Evolutionary conservation across 2,888 invertebrate species (phyloP), one percentile per base, ranked within the genome.

Genomic region (Eupithecia dodoneata): DNA sequence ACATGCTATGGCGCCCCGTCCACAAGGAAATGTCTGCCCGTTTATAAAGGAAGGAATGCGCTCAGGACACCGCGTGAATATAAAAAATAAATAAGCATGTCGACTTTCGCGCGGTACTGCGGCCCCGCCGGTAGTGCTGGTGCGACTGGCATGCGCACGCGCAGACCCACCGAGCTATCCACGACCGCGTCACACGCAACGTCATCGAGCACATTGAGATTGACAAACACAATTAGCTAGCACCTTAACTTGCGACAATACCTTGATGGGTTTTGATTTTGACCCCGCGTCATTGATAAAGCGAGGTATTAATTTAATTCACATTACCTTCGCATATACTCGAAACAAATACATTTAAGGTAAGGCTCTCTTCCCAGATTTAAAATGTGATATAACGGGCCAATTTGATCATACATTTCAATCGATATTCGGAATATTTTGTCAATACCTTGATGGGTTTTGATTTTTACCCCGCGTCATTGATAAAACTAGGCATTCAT

Each of bases 21-120:
- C 55, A 18, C 55, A 18, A 59, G 83, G 83, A 85, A 88, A 89
- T 88, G 88, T 88, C 85, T 85, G 85, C 80, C 83, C 86, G 79
- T 85, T 86, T 88, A 88, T 90, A 74, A 78, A 75, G 89, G 87
- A 87, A 89, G 88, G 88, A 88, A 85, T 83, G 88, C 83, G 85
- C 83, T 84, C 84, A 84, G 86, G 86, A 88, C 91, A 88, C 89
- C 83, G 83, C 82, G 85, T 89, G 93, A 94, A 93, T 93, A 92
- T 90, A 92, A 90, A 89, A 92, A 76, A 91, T 90, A 91, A 88
- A 88, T 85, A 84, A 89, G 86, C 88, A 86, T 85, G 84, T 86
- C 87, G 88, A 92, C 90, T 92, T 92, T 92, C 92, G 85, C 79
- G 73, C 77, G 73, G 73, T 47, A 87, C 88, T 86, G 88, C 88